Percentiles rank a stretch among this genome's conserved stretches.
phyloP scores from a whole-genome alignment of 2,888 invertebrate genomes.

The Callyntrura guangdongensis region DNA sequence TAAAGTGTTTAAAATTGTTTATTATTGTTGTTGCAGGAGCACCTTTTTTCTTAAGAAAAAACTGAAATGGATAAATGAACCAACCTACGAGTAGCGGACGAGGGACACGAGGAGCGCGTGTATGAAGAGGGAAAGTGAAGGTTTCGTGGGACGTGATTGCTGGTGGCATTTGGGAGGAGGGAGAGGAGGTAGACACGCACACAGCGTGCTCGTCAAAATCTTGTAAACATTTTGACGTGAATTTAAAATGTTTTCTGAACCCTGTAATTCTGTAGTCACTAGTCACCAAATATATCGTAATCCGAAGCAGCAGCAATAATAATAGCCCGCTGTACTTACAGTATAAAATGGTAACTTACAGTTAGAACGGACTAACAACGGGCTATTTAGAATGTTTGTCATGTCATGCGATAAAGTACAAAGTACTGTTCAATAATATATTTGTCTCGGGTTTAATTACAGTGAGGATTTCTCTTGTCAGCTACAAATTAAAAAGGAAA shows the following conservation, averaged over 20 bases:
- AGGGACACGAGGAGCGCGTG: not conserved
- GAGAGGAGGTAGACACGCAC: too few species aligned
- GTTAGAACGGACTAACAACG: too few species aligned
- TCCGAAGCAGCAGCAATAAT: not conserved
- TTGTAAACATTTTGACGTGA: slow-evolving; percentile 77
- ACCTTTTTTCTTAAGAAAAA: not conserved
- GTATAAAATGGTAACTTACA: not conserved
- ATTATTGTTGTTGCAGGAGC: not conserved
- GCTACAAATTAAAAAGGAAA: too few species aligned
- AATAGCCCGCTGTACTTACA: not conserved
- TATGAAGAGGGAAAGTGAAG: not conserved
- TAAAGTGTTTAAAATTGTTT: not conserved
- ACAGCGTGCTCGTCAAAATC: slow-evolving; percentile 31
- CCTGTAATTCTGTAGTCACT: not conserved
- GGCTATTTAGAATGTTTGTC: too few species aligned
- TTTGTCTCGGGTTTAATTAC: too few species aligned
- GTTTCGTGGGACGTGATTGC: not conserved
- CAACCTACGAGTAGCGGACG: not conserved
- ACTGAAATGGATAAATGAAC: not conserved
- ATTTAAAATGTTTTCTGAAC: slow-evolving; percentile 53
- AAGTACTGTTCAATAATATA: not conserved
- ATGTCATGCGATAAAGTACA: not conserved
- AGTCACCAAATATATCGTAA: slow-evolving; percentile 20
- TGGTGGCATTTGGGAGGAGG: not conserved
- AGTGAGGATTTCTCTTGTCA: too few species aligned